A percentile compares a stretch with the other conserved stretches of the same genome.
Evolutionary conservation across 2,888 invertebrate genomes (phyloP).

Genomic region (Philopedon plagiatum): DNA sequence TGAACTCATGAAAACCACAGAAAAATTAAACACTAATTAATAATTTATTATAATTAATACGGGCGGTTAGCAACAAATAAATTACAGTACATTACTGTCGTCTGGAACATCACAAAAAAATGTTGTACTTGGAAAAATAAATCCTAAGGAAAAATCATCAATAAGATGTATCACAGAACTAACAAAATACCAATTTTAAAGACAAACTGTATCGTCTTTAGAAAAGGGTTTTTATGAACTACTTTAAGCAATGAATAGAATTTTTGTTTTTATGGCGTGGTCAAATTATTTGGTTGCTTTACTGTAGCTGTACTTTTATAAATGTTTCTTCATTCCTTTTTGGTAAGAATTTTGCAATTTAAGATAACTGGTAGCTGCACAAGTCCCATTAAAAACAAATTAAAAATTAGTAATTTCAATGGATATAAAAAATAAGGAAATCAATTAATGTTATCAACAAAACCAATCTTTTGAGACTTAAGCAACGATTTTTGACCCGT

Average conservation of each 20-base stretch:
- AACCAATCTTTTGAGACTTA: not conserved
- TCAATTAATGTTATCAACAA: too few species aligned
- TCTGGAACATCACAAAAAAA: conserved; percentile 48
- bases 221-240: conserved; percentile 38
- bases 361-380: too few species aligned
- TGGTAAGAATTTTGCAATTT: too few species aligned
- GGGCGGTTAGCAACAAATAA: conserved; percentile 7
- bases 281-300: too few species aligned
- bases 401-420: too few species aligned
- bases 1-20: not conserved
- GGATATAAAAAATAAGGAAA: too few species aligned
- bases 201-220: conserved; percentile 8
- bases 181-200: conserved; percentile 43
- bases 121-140: conserved; percentile 46
- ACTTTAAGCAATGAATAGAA: conserved; percentile 9
- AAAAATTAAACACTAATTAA: not conserved
- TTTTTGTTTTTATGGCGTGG: conserved; percentile 9
- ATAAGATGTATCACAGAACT: conserved; percentile 51
- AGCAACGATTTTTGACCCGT: not conserved
- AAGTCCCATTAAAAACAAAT: too few species aligned
- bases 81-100: conserved; percentile 21
- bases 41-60: not conserved
- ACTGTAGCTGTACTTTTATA: too few species aligned
- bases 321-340: too few species aligned
- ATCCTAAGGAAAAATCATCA: conserved; percentile 45